Evolutionary conservation across 2,113 vertebrate species (phyloP).

Genomic region (Manacus vitellinus): DNA sequence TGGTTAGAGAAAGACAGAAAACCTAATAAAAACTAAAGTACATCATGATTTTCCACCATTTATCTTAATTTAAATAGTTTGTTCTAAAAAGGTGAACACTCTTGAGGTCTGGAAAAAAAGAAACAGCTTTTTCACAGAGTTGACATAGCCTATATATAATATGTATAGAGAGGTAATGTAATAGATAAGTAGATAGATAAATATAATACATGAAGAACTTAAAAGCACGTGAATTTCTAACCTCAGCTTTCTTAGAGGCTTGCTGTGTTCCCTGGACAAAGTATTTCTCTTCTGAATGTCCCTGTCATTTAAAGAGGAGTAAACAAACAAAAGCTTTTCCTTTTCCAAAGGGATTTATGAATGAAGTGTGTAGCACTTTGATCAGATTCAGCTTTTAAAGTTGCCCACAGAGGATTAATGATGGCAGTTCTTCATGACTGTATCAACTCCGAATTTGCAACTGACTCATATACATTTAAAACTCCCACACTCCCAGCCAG

Average conservation of each 20-base stretch:
- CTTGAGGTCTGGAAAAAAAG: neutral
- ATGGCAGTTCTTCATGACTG: neutral
- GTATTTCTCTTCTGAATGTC: neutral
- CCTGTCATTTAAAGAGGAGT: neutral
- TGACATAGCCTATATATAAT: neutral
- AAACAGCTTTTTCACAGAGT: neutral
- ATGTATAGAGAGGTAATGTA: neutral
- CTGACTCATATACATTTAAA: neutral
- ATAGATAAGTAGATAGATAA: neutral
- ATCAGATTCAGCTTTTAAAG: neutral
- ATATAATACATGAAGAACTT: neutral
- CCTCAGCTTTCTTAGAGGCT: neutral
- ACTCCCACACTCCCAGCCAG: neutral
- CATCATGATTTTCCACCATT: neutral
- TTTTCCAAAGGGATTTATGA: conserved; percentile 12
- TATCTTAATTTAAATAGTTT: neutral
- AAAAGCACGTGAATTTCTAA: neutral
- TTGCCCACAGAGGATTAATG: neutral
- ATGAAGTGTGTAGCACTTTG: neutral
- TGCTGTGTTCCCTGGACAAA: neutral
- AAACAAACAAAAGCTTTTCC: neutral
- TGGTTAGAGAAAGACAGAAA: neutral
- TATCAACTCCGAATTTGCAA: neutral
- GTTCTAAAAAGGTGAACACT: neutral
- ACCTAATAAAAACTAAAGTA: neutral